phyloP scores from a whole-genome alignment of 2,797 vertebrate species.

The Phrynocephalus vlangalii region DNA sequence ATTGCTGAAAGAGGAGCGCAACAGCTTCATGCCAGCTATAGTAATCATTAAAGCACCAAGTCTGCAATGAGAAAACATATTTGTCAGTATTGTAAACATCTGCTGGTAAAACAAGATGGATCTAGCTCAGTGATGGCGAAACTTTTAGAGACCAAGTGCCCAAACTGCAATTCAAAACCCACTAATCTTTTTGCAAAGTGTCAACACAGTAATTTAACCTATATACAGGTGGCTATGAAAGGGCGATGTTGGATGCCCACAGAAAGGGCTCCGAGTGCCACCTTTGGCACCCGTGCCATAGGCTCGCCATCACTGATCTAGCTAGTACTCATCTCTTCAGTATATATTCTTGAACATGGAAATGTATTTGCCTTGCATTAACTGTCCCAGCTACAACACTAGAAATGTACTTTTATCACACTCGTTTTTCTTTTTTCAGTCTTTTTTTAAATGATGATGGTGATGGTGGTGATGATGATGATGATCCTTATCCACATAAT shows the following conservation, averaged over 20 bases:
- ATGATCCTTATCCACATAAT: background rate
- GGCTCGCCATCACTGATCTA: background rate
- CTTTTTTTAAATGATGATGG: background rate
- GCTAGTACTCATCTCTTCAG: background rate
- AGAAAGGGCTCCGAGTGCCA: no score
- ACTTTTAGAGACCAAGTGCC: no score
- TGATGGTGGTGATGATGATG: no score
- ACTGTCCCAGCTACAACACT: background rate
- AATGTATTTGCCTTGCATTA: slow-evolving; percentile 9
- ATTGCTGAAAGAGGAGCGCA: slow-evolving; percentile 95
- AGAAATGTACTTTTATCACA: background rate
- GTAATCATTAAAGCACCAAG: slow-evolving; percentile 96
- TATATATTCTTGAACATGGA: background rate
- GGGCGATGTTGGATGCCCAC: no score
- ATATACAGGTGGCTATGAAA: no score
- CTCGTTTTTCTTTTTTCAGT: background rate
- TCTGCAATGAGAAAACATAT: slow-evolving; percentile 75
- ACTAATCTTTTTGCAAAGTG: no score
- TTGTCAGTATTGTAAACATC: slow-evolving; percentile 41
- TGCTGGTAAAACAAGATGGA: slow-evolving; percentile 2
- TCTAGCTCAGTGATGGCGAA: background rate
- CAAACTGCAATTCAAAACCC: no score
- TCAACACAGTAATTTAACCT: no score
- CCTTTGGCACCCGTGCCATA: no score
- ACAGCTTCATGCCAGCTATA: slow-evolving; percentile 95